Evolutionary conservation across 2,797 vertebrate species (phyloP).

Genomic region (Clarias fuscus): DNA sequence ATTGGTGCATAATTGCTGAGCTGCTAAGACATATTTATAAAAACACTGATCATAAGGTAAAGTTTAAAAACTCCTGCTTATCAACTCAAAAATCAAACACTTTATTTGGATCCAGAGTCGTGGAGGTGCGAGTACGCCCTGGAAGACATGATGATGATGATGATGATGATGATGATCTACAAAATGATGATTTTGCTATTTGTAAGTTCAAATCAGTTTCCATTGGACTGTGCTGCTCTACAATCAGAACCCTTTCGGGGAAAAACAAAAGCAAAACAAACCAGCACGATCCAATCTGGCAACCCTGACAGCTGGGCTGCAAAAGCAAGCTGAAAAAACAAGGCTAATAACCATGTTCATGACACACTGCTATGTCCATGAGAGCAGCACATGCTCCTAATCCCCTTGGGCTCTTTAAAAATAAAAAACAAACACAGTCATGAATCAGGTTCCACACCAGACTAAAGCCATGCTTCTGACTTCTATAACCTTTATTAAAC

Average conservation of each 20-base stretch:
- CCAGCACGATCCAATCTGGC: not conserved
- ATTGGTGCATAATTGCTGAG: not conserved
- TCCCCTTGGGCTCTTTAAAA: not conserved
- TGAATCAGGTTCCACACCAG: not conserved
- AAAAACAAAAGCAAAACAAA: not conserved
- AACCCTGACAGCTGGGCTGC: not conserved
- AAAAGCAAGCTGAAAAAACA: slow-evolving; percentile 29
- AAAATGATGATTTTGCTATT: not conserved
- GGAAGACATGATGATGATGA: too few species aligned
- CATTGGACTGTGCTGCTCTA: not conserved
- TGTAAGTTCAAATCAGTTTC: not conserved
- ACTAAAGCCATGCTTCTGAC: not conserved
- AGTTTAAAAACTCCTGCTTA: not conserved
- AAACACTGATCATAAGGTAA: not conserved
- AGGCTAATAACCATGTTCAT: not conserved
- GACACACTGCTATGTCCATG: slow-evolving; percentile 17
- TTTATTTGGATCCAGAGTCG: too few species aligned
- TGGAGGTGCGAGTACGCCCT: not conserved
- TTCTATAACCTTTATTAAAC: not conserved
- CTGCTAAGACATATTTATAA: not conserved
- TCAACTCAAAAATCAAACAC: not conserved
- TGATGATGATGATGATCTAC: not conserved
- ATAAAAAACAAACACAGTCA: not conserved
- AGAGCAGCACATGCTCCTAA: not conserved
- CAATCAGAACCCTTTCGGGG: not conserved